Conservation (phyloP, 2,113 vertebrate genomes). For the Dasyurus viverrinus region DNA sequence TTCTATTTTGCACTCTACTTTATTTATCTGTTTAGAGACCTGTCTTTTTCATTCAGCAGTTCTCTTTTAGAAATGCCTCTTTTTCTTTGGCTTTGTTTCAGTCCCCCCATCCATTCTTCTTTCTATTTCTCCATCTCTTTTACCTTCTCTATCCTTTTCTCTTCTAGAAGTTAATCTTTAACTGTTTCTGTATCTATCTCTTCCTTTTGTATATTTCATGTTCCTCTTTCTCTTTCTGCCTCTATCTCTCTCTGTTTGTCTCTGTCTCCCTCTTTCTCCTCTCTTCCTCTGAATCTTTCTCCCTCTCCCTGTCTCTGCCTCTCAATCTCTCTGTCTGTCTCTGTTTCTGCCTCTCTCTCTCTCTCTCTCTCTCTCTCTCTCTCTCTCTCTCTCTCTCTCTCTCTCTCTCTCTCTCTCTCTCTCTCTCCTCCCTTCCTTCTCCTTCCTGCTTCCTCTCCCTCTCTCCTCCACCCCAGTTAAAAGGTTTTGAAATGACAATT, state of each 20-base stretch:
- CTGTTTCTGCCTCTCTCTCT: no score
- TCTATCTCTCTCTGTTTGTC: no score
- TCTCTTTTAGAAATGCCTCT: background rate
- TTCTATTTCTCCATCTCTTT: background rate
- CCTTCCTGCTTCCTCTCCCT: background rate
- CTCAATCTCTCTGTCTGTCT: no score
- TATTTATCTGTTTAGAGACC: background rate
- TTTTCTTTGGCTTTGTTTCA: background rate
- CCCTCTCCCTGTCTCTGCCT: no score
- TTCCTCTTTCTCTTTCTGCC: background rate
- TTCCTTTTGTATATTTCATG: background rate
- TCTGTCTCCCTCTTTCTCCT: no score
- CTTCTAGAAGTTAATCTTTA: background rate
- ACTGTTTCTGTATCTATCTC: background rate
- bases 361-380: no score
- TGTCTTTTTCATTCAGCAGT: background rate
- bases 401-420: no score
- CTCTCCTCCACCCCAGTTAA: background rate
- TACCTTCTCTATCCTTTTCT: background rate
- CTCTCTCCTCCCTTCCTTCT: background rate
- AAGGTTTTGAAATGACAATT: background rate
- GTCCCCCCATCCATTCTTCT: background rate
- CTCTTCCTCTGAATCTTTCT: background rate
- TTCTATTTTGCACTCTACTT: background rate
- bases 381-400: background rate